A percentile compares a stretch with the other conserved stretches of the same genome.
Conservation (phyloP, 2,113 vertebrate species). For the Gavialis gangeticus region DNA sequence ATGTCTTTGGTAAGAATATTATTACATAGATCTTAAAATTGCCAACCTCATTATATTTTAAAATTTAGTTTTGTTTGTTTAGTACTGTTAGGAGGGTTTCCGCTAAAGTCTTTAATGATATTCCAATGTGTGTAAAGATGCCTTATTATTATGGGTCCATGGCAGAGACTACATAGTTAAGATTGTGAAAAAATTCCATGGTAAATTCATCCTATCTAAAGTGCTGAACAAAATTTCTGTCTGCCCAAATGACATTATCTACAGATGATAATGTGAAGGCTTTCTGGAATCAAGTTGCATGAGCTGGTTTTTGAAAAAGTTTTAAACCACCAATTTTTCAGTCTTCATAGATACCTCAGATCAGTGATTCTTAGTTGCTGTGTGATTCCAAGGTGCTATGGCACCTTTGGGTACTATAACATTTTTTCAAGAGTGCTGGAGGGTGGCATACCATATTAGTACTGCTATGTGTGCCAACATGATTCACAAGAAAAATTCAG, state of each 20-base stretch:
- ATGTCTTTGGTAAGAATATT: neutral
- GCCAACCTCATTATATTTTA: neutral
- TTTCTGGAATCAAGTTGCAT: neutral
- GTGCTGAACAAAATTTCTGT: neutral
- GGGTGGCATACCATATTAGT: too few species aligned
- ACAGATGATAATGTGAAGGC: neutral
- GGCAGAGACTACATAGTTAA: neutral
- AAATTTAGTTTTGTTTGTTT: neutral
- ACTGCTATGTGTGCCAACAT: too few species aligned
- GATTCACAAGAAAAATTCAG: too few species aligned
- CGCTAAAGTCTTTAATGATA: neutral
- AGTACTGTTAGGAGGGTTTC: neutral
- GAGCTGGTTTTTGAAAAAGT: neutral
- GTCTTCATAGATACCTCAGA: neutral
- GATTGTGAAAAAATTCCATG: neutral
- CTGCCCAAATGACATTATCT: neutral
- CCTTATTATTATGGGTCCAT: fast-evolving
- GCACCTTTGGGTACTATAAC: too few species aligned
- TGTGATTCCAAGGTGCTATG: too few species aligned
- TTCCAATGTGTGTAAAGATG: neutral
- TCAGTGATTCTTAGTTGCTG: too few species aligned
- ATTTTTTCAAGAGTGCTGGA: too few species aligned
- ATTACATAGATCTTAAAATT: neutral
- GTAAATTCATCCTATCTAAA: neutral
- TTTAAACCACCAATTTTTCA: neutral